Conservation (phyloP, 1,140 invertebrate species). For the Caerostris darwini region DNA sequence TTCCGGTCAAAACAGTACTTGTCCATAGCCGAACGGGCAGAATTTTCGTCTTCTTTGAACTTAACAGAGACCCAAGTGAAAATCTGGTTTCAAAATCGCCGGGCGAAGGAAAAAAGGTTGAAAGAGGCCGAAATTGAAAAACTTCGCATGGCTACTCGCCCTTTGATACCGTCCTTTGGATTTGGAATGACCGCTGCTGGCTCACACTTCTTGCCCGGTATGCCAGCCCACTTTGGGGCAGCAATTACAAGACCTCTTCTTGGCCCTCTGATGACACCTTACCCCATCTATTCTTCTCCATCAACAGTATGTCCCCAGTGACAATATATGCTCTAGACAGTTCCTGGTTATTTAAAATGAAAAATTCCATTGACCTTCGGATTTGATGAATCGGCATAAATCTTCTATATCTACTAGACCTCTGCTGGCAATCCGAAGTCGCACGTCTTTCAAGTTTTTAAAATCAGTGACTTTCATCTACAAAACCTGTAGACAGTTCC, state of each 20-base stretch:
- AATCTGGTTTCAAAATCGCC: constrained; percentile 82
- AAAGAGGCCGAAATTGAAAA: constrained; percentile 83
- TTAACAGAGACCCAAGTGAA: constrained; percentile 93
- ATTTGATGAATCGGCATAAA: neutral
- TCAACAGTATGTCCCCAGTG: constrained; percentile 64
- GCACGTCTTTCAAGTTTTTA: neutral
- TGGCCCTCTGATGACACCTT: constrained; percentile 72
- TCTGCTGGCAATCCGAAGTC: neutral
- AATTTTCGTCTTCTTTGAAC: constrained; percentile 95
- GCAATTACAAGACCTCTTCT: constrained; percentile 61
- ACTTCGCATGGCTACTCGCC: constrained; percentile 81
- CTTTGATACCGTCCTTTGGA: constrained; percentile 75
- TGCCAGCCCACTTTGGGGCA: constrained; percentile 67
- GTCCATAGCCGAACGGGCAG: constrained; percentile 97
- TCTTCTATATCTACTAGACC: neutral
- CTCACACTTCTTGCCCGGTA: constrained; percentile 58
- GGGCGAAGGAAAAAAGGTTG: constrained; percentile 84
- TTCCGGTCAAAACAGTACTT: constrained; percentile 98
- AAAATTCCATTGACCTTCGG: neutral
- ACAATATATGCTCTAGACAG: neutral
- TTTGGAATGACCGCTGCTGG: constrained; percentile 70
- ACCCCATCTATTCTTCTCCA: constrained; percentile 75
- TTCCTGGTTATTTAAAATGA: neutral
- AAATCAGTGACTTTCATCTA: neutral
- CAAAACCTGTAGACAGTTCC: neutral